Percentiles rank a stretch among this genome's conserved stretches.
These are phyloP conservation scores for Acanthurus leucopareius DNA, from an alignment of 2,797 vertebrate genomes.

Conservation along the genomic window DNA sequence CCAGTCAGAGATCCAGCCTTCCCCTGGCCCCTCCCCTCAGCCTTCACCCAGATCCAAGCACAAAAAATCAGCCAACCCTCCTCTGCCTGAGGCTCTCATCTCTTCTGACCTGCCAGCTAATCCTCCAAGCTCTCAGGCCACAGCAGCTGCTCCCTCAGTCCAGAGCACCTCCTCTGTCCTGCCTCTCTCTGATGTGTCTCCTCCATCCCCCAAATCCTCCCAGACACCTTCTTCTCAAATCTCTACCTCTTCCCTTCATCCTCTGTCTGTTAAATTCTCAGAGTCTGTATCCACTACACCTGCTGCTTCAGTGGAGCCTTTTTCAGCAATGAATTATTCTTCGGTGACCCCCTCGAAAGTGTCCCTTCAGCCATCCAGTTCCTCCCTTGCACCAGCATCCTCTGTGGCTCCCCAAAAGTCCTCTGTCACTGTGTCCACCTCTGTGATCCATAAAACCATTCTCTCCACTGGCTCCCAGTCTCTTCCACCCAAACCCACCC, in stretches of 20 bases:
- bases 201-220: conserved; percentile 20
- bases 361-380: not conserved
- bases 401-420: conserved; percentile 22
- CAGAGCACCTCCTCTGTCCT: conserved; percentile 30
- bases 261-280: conserved; percentile 19
- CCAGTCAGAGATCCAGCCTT: conserved; percentile 64
- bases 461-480: conserved; percentile 25
- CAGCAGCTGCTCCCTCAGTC: not conserved
- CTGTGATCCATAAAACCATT: conserved; percentile 29
- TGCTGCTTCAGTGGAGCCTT: conserved; percentile 2
- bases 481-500: conserved; percentile 18
- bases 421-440: conserved; percentile 26
- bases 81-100: conserved; percentile 22
- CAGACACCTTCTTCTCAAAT: not conserved
- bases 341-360: conserved; percentile 1
- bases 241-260: conserved; percentile 1
- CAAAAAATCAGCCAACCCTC: conserved; percentile 32
- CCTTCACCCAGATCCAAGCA: conserved; percentile 78
- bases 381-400: conserved; percentile 28
- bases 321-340: conserved; percentile 5
- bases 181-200: conserved; percentile 29
- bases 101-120: conserved; percentile 14
- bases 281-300: conserved; percentile 18
- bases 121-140: conserved; percentile 28
- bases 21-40: conserved; percentile 71